phyloP scores from a whole-genome alignment of 2,113 vertebrate species.

The Natator depressus region DNA sequence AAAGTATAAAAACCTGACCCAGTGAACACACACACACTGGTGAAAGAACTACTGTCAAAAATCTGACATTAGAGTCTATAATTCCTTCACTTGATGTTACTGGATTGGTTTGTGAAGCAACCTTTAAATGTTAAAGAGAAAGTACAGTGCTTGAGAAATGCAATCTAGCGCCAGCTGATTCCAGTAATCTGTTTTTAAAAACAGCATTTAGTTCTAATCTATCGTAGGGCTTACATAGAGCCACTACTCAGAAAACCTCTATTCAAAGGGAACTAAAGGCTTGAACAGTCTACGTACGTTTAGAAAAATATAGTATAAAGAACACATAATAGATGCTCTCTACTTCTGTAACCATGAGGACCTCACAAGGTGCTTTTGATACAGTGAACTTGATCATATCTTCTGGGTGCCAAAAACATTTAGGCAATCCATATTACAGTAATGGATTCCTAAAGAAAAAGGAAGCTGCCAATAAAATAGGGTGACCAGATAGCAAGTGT shows the following conservation, averaged over 20 bases:
- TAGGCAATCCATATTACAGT: neutral
- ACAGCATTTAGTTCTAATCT: slow-evolving; percentile 37
- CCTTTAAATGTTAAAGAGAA: slow-evolving; percentile 48
- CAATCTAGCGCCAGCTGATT: neutral
- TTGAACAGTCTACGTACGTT: neutral
- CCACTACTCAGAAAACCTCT: neutral
- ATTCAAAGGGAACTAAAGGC: slow-evolving; percentile 22
- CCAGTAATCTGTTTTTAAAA: neutral
- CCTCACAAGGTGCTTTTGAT: neutral
- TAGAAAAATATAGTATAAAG: slow-evolving; percentile 10
- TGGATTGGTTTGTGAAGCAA: slow-evolving; percentile 34
- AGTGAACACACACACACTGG: neutral
- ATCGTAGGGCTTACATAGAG: neutral
- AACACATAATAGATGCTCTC: slow-evolving; percentile 2
- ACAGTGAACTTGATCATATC: slow-evolving; percentile 41
- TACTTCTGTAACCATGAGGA: slow-evolving; percentile 1
- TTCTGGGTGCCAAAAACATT: neutral
- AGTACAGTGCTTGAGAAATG: neutral
- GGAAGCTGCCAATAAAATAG: slow-evolving; percentile 26
- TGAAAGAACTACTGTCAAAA: neutral
- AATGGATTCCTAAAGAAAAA: neutral
- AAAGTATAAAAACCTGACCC: neutral
- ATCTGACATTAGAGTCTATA: neutral
- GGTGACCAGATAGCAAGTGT: no score
- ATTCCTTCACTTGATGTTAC: slow-evolving; percentile 2